Conservation (phyloP, 2,797 vertebrate species). For the Epinephelus coioides region DNA sequence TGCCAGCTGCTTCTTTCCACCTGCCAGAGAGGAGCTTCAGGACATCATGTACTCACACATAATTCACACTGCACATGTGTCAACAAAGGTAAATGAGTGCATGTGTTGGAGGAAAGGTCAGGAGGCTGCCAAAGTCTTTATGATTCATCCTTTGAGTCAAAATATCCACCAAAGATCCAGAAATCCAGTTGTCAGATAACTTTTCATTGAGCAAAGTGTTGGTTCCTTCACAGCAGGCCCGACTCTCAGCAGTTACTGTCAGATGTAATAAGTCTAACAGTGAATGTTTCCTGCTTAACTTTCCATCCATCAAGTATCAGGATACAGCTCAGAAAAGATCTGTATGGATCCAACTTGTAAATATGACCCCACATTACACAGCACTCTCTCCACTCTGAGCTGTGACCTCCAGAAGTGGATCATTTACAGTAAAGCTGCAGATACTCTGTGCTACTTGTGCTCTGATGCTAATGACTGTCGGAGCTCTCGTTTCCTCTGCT, state of each 20-base stretch:
- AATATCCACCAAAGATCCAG: background rate
- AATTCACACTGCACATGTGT: background rate
- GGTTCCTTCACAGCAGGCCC: too few relatives aligned
- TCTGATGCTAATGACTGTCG: slow-evolving; percentile 62
- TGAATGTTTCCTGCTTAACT: slow-evolving; percentile 2
- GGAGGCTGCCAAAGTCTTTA: background rate
- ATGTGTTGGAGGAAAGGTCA: background rate
- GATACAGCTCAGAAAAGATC: slow-evolving; percentile 22
- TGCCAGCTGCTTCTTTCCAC: background rate
- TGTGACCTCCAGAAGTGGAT: slow-evolving; percentile 52
- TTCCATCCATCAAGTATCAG: slow-evolving; percentile 34
- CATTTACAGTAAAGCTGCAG: slow-evolving; percentile 47
- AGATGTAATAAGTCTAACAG: background rate
- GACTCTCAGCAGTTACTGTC: background rate
- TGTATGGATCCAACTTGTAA: slow-evolving; percentile 37
- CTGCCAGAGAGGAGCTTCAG: slow-evolving; percentile 1
- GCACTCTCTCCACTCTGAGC: slow-evolving; percentile 20
- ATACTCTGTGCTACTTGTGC: slow-evolving; percentile 2
- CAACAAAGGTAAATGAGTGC: background rate
- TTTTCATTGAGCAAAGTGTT: too few relatives aligned
- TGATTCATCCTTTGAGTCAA: background rate
- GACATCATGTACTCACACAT: background rate
- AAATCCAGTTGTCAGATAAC: too few relatives aligned
- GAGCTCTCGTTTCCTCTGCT: too few relatives aligned
- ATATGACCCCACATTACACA: slow-evolving; percentile 30